Conservation (phyloP, 2,113 vertebrate genomes). For the Cebus imitator region DNA sequence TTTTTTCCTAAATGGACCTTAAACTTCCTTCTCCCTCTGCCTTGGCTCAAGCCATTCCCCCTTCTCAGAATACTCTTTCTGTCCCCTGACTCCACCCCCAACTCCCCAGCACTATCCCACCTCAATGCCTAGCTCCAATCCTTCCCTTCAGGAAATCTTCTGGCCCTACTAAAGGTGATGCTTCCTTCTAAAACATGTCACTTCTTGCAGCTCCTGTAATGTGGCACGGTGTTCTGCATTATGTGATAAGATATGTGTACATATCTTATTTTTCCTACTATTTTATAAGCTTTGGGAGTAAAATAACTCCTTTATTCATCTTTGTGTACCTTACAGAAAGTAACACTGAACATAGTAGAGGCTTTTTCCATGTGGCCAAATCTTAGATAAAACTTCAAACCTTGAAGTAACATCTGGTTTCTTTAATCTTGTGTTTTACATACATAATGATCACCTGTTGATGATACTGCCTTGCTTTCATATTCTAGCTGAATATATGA, state of each 20-base stretch:
- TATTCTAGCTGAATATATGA: not conserved
- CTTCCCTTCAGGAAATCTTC: not conserved
- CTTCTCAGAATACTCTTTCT: not conserved
- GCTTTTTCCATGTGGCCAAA: not conserved
- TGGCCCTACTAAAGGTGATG: not conserved
- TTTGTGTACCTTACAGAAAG: not conserved
- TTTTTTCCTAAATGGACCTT: not conserved
- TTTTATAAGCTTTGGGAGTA: not conserved
- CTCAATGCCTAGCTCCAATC: not conserved
- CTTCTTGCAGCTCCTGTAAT: not conserved
- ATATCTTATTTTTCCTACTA: not conserved
- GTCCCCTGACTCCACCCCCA: rapidly evolving
- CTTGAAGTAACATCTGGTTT: not conserved
- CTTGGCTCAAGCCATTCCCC: not conserved
- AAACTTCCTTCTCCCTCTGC: not conserved
- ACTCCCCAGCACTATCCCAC: not conserved
- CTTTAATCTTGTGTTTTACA: not conserved
- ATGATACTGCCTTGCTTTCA: not conserved
- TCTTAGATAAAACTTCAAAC: conserved; percentile 10
- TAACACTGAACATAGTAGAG: not conserved
- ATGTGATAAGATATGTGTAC: not conserved
- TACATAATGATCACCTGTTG: not conserved
- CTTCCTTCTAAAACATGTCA: not conserved
- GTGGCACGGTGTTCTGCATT: not conserved
- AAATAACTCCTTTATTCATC: not conserved